Evolutionary conservation across 2,888 invertebrate species (phyloP).

Genomic region (Hermodice carunculata): DNA sequence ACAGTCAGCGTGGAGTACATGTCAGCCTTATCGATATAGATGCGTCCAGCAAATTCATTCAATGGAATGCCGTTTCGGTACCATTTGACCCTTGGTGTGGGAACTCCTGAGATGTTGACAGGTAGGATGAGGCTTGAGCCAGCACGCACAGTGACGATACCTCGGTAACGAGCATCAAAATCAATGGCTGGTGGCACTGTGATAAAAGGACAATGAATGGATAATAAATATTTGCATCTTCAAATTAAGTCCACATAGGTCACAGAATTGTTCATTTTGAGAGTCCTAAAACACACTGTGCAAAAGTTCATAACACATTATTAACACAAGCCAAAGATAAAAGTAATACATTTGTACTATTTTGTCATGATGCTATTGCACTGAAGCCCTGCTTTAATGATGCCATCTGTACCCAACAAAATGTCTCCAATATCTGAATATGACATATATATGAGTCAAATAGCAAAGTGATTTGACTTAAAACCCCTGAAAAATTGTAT

Average conservation of each 20-base stretch:
- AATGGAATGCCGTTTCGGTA: conserved; percentile 62
- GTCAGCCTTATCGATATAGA: conserved; percentile 40
- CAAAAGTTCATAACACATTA: too few relatives aligned
- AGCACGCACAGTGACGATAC: conserved; percentile 37
- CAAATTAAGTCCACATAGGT: background rate
- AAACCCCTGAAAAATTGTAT: too few relatives aligned
- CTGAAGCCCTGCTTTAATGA: too few relatives aligned
- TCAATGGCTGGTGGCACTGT: conserved; percentile 41
- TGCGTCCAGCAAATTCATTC: conserved; percentile 30
- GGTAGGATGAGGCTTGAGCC: conserved; percentile 40
- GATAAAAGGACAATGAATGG: background rate
- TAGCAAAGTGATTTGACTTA: too few relatives aligned
- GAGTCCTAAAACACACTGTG: too few relatives aligned
- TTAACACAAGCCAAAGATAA: too few relatives aligned
- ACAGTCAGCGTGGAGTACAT: conserved; percentile 41
- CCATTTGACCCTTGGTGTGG: conserved; percentile 70
- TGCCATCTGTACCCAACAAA: too few relatives aligned
- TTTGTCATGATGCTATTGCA: too few relatives aligned
- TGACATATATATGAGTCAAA: too few relatives aligned
- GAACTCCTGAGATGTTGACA: conserved; percentile 61
- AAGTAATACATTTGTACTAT: too few relatives aligned
- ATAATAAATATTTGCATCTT: background rate
- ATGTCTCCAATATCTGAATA: too few relatives aligned
- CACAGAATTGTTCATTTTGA: too few relatives aligned
- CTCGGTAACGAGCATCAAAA: conserved; percentile 26